Conservation (phyloP, 1,140 invertebrate species). For the Proales similis region DNA sequence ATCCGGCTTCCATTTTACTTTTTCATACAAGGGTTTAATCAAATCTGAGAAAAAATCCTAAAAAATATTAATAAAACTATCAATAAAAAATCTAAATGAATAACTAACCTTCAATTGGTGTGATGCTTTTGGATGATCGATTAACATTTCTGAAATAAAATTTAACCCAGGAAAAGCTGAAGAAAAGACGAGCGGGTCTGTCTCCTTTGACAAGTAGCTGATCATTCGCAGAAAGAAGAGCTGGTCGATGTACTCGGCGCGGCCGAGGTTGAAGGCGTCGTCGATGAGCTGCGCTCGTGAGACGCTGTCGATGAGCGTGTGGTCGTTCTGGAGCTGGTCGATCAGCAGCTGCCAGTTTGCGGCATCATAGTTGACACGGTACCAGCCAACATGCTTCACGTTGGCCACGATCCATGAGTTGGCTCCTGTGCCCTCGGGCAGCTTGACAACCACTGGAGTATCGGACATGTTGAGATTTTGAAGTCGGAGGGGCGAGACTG, state of each 20-base stretch:
- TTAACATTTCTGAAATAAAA: slow-evolving; percentile 7
- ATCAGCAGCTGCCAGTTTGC: slow-evolving; percentile 43
- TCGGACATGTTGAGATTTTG: no score
- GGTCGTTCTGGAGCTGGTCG: slow-evolving; percentile 37
- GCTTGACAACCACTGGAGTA: no score
- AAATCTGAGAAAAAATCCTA: slow-evolving; percentile 8
- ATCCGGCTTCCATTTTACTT: background rate
- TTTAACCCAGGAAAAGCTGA: slow-evolving; percentile 8
- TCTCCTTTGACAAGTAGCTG: slow-evolving; percentile 51
- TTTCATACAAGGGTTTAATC: background rate
- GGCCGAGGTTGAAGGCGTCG: slow-evolving; percentile 34
- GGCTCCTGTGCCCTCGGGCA: no score
- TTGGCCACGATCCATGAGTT: slow-evolving; percentile 66
- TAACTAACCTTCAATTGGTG: slow-evolving; percentile 6
- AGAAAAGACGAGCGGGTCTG: slow-evolving; percentile 51
- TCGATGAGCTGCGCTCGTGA: slow-evolving; percentile 43
- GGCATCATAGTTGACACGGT: slow-evolving; percentile 41
- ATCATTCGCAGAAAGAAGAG: slow-evolving; percentile 47
- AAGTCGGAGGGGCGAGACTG: no score
- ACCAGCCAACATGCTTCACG: slow-evolving; percentile 60
- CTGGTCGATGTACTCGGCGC: slow-evolving; percentile 3
- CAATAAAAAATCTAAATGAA: background rate
- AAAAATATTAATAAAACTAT: slow-evolving; percentile 2
- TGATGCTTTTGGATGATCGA: background rate
- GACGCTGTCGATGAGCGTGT: slow-evolving; percentile 37